Conservation (phyloP, 2,797 vertebrate species). For the Myotis daubentonii region DNA sequence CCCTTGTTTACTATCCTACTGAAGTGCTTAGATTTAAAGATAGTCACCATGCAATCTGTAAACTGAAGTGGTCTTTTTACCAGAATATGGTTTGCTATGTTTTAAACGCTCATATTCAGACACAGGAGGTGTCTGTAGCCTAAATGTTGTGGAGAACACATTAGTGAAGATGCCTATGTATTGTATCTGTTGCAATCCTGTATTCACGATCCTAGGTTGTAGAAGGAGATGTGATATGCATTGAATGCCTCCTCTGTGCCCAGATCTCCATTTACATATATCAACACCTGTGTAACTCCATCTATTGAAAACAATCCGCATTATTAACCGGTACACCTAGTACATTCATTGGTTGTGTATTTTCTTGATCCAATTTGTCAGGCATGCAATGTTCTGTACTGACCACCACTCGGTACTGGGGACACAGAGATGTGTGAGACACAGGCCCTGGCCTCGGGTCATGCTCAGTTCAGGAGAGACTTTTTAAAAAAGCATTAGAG, state of each 20-base stretch:
- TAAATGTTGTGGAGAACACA: background rate
- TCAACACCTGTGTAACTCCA: no score
- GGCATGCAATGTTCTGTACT: background rate
- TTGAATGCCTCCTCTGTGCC: background rate
- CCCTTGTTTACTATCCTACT: background rate
- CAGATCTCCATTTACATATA: background rate
- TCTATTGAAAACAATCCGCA: no score
- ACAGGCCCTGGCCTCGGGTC: background rate
- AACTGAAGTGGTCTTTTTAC: background rate
- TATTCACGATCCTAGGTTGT: background rate
- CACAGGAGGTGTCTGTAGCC: background rate
- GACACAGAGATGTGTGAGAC: background rate
- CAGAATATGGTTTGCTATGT: background rate
- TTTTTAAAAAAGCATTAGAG: background rate
- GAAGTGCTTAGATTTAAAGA: background rate
- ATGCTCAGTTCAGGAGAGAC: background rate
- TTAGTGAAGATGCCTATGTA: fast-evolving
- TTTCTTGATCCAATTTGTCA: background rate
- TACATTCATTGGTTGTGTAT: background rate
- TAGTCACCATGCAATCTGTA: background rate
- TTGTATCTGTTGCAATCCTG: background rate
- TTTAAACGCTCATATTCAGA: background rate
- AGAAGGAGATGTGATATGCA: background rate
- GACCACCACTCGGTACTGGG: background rate
- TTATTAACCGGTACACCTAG: no score